These are phyloP conservation scores for Lucinisca nassula DNA, from an alignment of 2,888 invertebrate species.

Conservation along the genomic window DNA sequence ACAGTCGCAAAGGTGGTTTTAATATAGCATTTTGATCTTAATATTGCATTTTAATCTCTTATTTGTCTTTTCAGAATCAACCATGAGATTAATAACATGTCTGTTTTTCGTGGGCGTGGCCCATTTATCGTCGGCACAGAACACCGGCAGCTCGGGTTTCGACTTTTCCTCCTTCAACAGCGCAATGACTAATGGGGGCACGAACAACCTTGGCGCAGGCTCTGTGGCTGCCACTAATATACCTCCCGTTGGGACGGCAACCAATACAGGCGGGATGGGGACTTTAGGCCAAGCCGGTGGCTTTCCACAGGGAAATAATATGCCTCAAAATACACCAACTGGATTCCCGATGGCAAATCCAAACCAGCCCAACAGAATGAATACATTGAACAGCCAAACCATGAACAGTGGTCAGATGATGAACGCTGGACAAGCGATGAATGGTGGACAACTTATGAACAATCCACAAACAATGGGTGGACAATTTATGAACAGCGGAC, in stretches of 20 bases:
- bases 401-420: not conserved
- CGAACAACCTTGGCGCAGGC: not conserved
- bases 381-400: not conserved
- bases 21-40: too few relatives aligned
- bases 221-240: not conserved
- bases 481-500: not conserved
- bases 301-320: not conserved
- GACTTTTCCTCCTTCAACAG: conserved; percentile 3
- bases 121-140: not conserved
- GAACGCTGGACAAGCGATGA: not conserved
- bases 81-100: not conserved
- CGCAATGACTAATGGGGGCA: not conserved
- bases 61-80: not conserved
- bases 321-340: not conserved
- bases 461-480: not conserved
- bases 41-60: too few relatives aligned
- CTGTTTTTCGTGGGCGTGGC: not conserved
- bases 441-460: not conserved
- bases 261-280: not conserved
- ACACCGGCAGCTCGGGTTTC: not conserved
- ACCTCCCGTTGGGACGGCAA: not conserved
- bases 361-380: not conserved
- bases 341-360: not conserved
- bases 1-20: too few relatives aligned
- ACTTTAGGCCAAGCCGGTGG: not conserved